phyloP scores from a whole-genome alignment of 2,888 invertebrate species.

The Agrotis exclamationis region DNA sequence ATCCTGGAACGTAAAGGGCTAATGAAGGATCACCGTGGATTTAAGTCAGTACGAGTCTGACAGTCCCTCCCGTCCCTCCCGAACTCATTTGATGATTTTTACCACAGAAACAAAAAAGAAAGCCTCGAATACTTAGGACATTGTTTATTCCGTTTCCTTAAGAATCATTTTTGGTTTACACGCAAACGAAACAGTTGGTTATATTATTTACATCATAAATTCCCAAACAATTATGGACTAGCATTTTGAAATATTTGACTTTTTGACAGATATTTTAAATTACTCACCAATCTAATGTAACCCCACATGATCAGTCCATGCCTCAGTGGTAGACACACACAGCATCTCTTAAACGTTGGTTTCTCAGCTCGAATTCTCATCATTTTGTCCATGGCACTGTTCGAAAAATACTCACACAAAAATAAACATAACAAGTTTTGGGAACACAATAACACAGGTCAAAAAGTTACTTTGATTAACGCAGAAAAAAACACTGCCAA shows the following conservation, averaged over 20 bases:
- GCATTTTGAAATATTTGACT: not conserved
- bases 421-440: not conserved
- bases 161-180: too few species aligned
- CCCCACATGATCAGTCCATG: slow-evolving; percentile 30
- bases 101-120: too few species aligned
- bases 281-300: slow-evolving; percentile 43
- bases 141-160: too few species aligned
- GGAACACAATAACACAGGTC: not conserved
- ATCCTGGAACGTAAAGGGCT: too few species aligned
- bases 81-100: too few species aligned
- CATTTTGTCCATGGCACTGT: slow-evolving; percentile 3
- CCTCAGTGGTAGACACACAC: slow-evolving; percentile 35
- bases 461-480: slow-evolving; percentile 1
- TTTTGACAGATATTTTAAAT: not conserved
- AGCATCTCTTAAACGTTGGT: slow-evolving; percentile 43
- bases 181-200: too few species aligned
- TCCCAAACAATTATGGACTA: not conserved
- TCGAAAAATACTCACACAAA: not conserved
- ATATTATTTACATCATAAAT: not conserved
- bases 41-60: too few species aligned
- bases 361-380: slow-evolving; percentile 23
- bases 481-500: not conserved
- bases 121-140: too few species aligned
- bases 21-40: too few species aligned
- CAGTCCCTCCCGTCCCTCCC: too few species aligned